phyloP scores from a whole-genome alignment of 2,888 invertebrate species.

The Melanostoma scalare region DNA sequence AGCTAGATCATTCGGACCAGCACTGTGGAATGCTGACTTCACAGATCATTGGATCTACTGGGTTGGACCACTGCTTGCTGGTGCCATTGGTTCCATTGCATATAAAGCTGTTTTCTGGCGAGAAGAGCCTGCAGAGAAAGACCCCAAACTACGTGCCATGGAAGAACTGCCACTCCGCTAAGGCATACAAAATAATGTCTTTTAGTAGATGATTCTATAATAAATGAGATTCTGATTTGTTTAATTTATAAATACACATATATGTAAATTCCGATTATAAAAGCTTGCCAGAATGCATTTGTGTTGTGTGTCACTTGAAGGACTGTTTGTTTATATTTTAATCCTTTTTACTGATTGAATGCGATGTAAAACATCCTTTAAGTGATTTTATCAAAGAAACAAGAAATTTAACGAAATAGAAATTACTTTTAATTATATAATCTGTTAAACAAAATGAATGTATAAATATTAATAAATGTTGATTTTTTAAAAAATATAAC shows the following conservation, averaged over 20 bases:
- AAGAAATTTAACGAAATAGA: neutral
- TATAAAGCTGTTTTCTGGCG: slow-evolving; percentile 82
- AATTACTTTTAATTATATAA: slow-evolving; percentile 11
- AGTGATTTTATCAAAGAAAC: slow-evolving; percentile 14
- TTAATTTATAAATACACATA: neutral
- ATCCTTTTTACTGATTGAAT: neutral
- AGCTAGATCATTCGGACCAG: slow-evolving; percentile 88
- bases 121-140: slow-evolving; percentile 78
- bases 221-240: slow-evolving; percentile 24
- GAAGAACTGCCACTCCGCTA: slow-evolving; percentile 80
- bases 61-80: slow-evolving; percentile 85
- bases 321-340: neutral
- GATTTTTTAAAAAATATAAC: neutral
- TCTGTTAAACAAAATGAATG: slow-evolving; percentile 19
- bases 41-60: slow-evolving; percentile 88
- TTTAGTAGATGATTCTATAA: slow-evolving; percentile 6
- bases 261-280: neutral
- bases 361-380: slow-evolving; percentile 1
- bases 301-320: slow-evolving; percentile 6
- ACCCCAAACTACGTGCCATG: slow-evolving; percentile 77
- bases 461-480: slow-evolving; percentile 24
- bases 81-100: slow-evolving; percentile 80
- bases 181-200: slow-evolving; percentile 36
- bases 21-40: slow-evolving; percentile 87
- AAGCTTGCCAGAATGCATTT: slow-evolving; percentile 37